phyloP scores from a whole-genome alignment of 2,888 invertebrate species.

The Neoaliturus tenellus region DNA sequence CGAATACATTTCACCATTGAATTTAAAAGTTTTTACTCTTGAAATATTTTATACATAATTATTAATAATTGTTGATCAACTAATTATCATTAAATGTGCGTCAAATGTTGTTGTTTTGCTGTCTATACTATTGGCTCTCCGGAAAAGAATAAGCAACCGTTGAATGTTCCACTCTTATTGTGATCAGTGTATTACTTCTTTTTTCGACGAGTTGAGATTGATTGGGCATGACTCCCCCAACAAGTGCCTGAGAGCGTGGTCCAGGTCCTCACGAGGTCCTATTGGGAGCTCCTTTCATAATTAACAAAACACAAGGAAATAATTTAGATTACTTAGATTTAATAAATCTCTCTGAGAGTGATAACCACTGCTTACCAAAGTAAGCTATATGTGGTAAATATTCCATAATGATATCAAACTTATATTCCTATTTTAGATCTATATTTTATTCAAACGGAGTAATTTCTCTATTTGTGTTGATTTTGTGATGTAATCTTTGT shows the following conservation, averaged over 20 bases:
- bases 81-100: conserved; percentile 17
- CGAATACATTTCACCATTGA: conserved; percentile 47
- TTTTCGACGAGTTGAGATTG: not conserved
- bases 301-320: conserved; percentile 16
- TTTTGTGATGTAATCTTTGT: not conserved
- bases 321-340: conserved; percentile 44
- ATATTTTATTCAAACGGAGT: conserved; percentile 23
- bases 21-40: conserved; percentile 48
- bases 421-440: conserved; percentile 41
- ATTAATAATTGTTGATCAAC: conserved; percentile 13
- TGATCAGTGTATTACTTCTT: conserved; percentile 45
- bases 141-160: conserved; percentile 50
- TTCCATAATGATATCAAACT: conserved; percentile 29
- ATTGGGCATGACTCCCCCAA: conserved; percentile 3
- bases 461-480: not conserved
- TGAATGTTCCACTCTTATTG: conserved; percentile 28
- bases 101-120: conserved; percentile 49
- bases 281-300: conserved; percentile 26
- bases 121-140: conserved; percentile 49
- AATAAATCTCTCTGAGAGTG: conserved; percentile 30
- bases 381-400: conserved; percentile 19
- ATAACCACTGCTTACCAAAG: conserved; percentile 14
- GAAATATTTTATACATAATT: conserved; percentile 45
- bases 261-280: conserved; percentile 16
- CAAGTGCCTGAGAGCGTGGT: conserved; percentile 41